phyloP scores from a whole-genome alignment of 2,113 vertebrate species.

The Sinocyclocheilus anophthalmus region DNA sequence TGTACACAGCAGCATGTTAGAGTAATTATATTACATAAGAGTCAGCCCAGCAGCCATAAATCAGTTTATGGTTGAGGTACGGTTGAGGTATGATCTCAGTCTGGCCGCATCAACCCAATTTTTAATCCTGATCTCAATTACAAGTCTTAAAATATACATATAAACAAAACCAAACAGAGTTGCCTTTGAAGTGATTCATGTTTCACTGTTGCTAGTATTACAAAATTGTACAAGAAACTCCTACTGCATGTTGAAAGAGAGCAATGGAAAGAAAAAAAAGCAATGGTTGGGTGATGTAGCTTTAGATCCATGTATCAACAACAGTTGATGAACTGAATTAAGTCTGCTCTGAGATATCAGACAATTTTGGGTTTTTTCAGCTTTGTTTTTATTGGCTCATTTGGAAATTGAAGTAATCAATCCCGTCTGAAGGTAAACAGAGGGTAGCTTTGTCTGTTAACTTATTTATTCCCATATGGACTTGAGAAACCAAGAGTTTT shows the following conservation, averaged over 20 bases:
- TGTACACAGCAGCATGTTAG: slow-evolving; percentile 14
- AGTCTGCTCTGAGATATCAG: neutral
- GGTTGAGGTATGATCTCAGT: neutral
- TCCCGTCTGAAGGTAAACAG: neutral
- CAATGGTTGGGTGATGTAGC: neutral
- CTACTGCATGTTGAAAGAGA: neutral
- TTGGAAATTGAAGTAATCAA: neutral
- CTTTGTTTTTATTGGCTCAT: slow-evolving; percentile 3
- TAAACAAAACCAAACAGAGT: slow-evolving; percentile 16
- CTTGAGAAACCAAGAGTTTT: neutral
- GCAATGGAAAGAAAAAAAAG: neutral
- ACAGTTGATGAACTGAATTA: neutral
- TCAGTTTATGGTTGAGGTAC: neutral
- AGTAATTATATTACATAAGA: slow-evolving; percentile 25
- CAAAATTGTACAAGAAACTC: slow-evolving; percentile 5
- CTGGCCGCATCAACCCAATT: neutral
- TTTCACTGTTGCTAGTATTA: neutral
- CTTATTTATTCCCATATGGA: neutral
- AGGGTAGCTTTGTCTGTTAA: neutral
- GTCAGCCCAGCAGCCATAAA: slow-evolving; percentile 20
- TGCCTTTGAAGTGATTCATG: neutral
- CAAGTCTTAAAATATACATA: slow-evolving; percentile 19
- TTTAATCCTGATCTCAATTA: slow-evolving; percentile 25
- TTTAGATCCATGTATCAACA: neutral
- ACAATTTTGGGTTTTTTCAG: neutral